Evolutionary conservation across 2,113 vertebrate species (phyloP).

Genomic region (Paradoxurus hermaphroditus): DNA sequence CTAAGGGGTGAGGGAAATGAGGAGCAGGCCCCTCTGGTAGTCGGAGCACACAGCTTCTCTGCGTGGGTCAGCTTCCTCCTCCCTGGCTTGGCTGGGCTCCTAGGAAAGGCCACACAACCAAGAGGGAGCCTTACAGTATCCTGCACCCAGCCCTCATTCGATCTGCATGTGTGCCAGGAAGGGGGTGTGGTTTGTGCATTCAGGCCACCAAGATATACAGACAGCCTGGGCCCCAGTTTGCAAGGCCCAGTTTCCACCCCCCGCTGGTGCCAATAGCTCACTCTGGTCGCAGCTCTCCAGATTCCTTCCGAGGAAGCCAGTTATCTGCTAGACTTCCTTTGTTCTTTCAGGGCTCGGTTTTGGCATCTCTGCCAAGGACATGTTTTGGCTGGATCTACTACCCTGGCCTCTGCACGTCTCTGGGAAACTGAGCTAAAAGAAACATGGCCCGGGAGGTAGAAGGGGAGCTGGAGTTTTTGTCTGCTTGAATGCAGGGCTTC

Average conservation of each 20-base stretch:
- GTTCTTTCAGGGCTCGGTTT: not conserved
- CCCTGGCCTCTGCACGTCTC: not conserved
- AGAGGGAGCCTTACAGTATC: not conserved
- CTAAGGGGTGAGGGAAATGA: not conserved
- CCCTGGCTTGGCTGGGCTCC: not conserved
- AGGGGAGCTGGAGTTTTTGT: not conserved
- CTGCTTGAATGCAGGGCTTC: not conserved
- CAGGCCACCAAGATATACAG: not conserved
- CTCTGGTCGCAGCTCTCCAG: not conserved
- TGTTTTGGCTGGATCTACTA: conserved; percentile 36
- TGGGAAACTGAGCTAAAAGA: not conserved
- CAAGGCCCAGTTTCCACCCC: not conserved
- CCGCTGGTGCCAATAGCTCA: not conserved
- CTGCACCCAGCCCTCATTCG: not conserved
- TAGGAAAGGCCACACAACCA: not conserved
- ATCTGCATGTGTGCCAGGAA: not conserved
- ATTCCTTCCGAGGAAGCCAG: conserved; percentile 20
- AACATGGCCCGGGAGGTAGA: not conserved
- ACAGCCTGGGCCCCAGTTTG: not conserved
- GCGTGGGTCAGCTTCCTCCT: not conserved
- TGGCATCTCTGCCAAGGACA: conserved; percentile 44
- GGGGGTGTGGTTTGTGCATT: not conserved
- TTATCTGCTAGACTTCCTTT: conserved; percentile 46
- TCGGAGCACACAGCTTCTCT: not conserved
- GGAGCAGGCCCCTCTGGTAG: not conserved